phyloP scores from a whole-genome alignment of 2,888 invertebrate species.

The Oxycera nigricornis region DNA sequence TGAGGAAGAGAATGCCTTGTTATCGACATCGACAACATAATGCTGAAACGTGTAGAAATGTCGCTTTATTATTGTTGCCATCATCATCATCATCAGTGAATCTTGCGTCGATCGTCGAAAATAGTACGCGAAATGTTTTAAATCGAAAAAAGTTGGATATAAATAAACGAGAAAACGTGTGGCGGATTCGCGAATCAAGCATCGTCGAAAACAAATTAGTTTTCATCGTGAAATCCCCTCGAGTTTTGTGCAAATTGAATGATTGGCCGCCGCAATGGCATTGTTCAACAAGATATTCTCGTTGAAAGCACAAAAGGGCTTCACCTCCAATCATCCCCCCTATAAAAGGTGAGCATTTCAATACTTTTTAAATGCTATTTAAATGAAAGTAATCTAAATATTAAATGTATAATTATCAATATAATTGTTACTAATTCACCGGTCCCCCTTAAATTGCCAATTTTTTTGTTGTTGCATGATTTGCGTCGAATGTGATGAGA shows the following conservation, averaged over 20 bases:
- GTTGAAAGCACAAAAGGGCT: conserved; percentile 18
- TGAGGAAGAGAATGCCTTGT: background rate
- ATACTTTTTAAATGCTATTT: no score
- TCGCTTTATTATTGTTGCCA: conserved; percentile 5
- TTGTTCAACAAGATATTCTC: conserved; percentile 30
- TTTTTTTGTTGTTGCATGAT: no score
- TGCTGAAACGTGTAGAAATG: background rate
- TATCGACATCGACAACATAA: background rate
- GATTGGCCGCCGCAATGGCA: conserved; percentile 19
- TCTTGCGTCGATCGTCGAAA: conserved; percentile 3
- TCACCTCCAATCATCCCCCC: conserved; percentile 19
- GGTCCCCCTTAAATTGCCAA: no score
- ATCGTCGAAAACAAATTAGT: background rate
- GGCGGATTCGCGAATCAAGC: background rate
- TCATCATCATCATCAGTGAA: background rate
- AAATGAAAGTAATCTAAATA: no score
- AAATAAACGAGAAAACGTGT: conserved; percentile 27
- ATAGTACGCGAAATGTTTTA: conserved; percentile 4
- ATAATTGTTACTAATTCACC: no score
- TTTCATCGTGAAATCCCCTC: background rate
- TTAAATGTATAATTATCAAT: no score
- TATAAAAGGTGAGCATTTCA: conserved; percentile 22
- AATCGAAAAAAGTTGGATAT: conserved; percentile 16
- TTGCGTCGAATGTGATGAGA: background rate
- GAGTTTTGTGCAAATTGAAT: background rate